Percentiles rank a stretch among this genome's conserved stretches.
phyloP scores from a whole-genome alignment of 2,797 vertebrate genomes.

The Acridotheres tristis region DNA sequence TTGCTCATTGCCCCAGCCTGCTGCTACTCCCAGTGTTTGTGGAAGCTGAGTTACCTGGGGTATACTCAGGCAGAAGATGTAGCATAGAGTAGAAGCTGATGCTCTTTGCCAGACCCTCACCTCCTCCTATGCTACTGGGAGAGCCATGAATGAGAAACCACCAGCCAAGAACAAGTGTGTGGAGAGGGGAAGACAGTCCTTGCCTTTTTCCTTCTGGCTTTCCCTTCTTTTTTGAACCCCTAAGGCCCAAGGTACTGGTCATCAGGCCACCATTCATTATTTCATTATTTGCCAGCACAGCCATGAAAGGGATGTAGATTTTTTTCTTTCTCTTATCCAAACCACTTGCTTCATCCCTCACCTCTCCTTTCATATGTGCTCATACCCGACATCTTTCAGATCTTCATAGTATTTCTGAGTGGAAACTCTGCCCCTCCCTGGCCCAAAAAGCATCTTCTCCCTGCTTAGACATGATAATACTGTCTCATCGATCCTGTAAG shows the following conservation, averaged over 20 bases:
- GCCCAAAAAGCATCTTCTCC: not conserved
- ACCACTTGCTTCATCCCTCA: not conserved
- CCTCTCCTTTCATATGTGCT: not conserved
- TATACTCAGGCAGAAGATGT: not conserved
- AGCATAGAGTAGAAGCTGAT: not conserved
- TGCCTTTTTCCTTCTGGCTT: not conserved
- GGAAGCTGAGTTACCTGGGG: fast-evolving
- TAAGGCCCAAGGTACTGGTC: not conserved
- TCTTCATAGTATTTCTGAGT: not conserved
- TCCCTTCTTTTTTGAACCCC: not conserved
- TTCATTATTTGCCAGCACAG: not conserved
- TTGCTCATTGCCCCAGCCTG: not conserved
- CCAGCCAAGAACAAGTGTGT: not conserved
- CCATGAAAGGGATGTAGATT: not conserved
- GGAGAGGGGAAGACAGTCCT: not conserved
- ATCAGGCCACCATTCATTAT: not conserved
- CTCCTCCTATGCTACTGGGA: not conserved
- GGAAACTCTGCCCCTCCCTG: not conserved
- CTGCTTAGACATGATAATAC: not conserved
- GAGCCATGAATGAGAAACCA: not conserved
- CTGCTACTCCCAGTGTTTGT: not conserved
- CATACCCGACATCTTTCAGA: not conserved
- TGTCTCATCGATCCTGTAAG: not conserved
- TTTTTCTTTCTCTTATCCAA: not conserved
- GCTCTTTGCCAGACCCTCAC: not conserved